phyloP scores from a whole-genome alignment of 2,113 vertebrate species.

The Protobothrops flavoviridis region DNA sequence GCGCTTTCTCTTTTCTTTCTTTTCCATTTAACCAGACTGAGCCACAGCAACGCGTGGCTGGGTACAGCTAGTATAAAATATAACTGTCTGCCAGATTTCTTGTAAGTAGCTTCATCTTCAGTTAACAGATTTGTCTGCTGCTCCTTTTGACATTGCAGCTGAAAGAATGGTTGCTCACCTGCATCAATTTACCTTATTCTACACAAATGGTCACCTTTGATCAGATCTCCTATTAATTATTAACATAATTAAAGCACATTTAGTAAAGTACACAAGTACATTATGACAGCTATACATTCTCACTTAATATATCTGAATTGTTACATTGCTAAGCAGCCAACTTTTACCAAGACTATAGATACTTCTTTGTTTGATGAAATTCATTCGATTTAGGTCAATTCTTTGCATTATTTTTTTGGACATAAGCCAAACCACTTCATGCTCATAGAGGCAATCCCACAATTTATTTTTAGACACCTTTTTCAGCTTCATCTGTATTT shows the following conservation, averaged over 20 bases:
- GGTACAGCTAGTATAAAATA: not conserved
- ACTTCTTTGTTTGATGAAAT: not conserved
- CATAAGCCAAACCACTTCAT: not conserved
- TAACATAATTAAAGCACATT: not conserved
- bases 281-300: not conserved
- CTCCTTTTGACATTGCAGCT: not conserved
- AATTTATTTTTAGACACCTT: not conserved
- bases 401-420: not conserved
- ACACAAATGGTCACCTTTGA: not conserved
- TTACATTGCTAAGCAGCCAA: not conserved
- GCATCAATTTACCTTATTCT: not conserved
- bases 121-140: not conserved
- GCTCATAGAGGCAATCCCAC: not conserved
- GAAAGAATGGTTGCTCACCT: not conserved
- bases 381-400: not conserved
- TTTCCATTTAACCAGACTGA: too few species aligned
- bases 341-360: not conserved
- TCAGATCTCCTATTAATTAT: not conserved
- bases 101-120: not conserved
- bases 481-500: not conserved
- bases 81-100: not conserved
- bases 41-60: too few species aligned
- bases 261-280: not conserved
- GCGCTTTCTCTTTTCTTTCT: too few species aligned
- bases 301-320: not conserved